Base-by-base conservation (phyloP, 2,888 invertebrate species). In the Argyresthia goedartella region DNA sequence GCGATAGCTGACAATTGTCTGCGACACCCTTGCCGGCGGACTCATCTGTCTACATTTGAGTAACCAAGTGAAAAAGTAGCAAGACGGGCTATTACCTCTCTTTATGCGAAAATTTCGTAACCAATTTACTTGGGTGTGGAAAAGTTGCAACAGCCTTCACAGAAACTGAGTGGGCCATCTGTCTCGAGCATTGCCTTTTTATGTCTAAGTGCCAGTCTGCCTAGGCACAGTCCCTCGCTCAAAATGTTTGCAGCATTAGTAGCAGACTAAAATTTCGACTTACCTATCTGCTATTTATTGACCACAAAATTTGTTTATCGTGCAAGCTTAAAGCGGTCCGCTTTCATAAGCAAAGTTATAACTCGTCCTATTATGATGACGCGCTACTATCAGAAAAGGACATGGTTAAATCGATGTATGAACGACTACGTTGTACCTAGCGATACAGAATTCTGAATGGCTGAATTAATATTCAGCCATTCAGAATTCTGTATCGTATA, bases 1-100 rank as follows among this genome's bases (percentile, higher is more conserved):
- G 77, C 73, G 81, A 85, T 85, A 67, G 71, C 66, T 73, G 75
- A 79, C 82, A 74, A 84, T 84, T 80, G 82, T 84, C 81, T 76
- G 66, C 65, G 69, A 69, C 71, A 73, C 66, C 70, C 65, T 71
- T 71, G 25, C 63, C 69, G 66, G 71, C 74, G 72, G 71, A 68
- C 76, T 75, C 81, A 84, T 85, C 75, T 71, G 73, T 85, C 85
- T 82, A 76, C 81, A 79, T 82, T 82, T 81, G 81, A 73, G 78
- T 76, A 82, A 80, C 80, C 76, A 75, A 85, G 79, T 78, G 81
- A 81, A 81, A 82, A 84, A 74, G 81, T 80, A 84, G 82, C 81
- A 84, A 80, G 70, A 71, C 78, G 74, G 71, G 76, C 75, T 79
- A 85, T 82, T 81, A 80, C 75, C 75, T 75, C 67, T 73, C 72